Conservation (phyloP, 2,797 vertebrate genomes). For the Gymnocypris eckloni region DNA sequence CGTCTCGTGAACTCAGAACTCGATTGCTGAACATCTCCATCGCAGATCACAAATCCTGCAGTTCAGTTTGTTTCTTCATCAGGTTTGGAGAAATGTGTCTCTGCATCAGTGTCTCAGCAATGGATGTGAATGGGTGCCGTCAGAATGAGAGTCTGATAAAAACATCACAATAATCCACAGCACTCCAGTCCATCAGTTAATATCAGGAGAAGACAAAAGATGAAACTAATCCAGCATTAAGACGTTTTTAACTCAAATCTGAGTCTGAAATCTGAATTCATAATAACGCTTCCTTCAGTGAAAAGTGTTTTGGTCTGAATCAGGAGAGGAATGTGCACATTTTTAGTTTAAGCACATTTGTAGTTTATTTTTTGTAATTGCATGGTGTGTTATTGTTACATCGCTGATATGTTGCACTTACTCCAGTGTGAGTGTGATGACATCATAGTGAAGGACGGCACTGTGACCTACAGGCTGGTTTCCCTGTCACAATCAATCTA, state of each 20-base stretch:
- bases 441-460: too few species aligned
- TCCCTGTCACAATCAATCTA: too few species aligned
- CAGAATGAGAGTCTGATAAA: background rate
- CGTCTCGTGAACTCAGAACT: background rate
- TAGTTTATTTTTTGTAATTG: too few species aligned
- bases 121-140: background rate
- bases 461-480: too few species aligned
- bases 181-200: too few species aligned
- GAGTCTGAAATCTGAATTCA: background rate
- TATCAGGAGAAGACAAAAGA: background rate
- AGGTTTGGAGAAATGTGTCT: background rate
- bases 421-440: too few species aligned
- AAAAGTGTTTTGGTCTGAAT: background rate
- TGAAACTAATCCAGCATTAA: background rate
- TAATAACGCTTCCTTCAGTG: background rate
- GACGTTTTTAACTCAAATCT: too few species aligned
- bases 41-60: background rate
- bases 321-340: background rate
- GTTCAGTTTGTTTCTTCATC: background rate
- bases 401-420: too few species aligned
- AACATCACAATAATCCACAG: background rate
- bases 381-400: too few species aligned
- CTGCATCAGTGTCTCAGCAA: background rate
- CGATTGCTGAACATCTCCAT: background rate
- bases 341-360: background rate